Percentiles rank a stretch among this genome's conserved stretches.
Evolutionary conservation across 2,797 vertebrate species (phyloP).

Genomic region (Gorsachius magnificus): DNA sequence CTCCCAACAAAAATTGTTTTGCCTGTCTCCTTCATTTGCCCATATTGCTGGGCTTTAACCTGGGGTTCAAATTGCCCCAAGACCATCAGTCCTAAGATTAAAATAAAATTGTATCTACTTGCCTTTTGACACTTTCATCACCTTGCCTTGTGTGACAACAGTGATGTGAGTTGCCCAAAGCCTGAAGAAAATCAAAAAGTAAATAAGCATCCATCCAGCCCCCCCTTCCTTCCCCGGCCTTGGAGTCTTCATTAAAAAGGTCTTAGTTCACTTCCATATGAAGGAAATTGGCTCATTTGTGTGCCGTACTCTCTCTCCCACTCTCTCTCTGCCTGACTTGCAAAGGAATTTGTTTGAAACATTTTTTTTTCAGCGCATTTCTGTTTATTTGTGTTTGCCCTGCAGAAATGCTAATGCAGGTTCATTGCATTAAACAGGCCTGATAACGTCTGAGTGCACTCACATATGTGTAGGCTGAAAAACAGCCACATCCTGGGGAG

Average conservation of each 20-base stretch:
- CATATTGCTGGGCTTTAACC: neutral
- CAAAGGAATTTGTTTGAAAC: constrained; percentile 74
- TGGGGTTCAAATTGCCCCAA: neutral
- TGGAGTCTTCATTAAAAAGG: constrained; percentile 50
- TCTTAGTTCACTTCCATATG: constrained; percentile 40
- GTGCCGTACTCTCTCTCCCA: constrained; percentile 4
- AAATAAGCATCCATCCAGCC: neutral
- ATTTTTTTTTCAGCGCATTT: constrained; percentile 60
- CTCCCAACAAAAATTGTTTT: neutral
- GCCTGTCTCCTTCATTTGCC: neutral
- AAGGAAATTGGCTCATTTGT: constrained; percentile 50
- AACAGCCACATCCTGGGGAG: neutral
- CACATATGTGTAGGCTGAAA: constrained; percentile 20
- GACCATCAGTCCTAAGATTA: neutral
- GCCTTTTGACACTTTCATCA: neutral
- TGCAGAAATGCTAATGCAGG: constrained; percentile 69
- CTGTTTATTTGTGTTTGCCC: constrained; percentile 82
- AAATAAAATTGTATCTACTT: neutral
- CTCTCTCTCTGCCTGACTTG: constrained; percentile 80
- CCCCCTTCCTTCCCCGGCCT: neutral
- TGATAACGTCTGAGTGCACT: constrained; percentile 58
- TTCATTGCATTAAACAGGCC: constrained; percentile 60
- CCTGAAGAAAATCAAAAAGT: constrained; percentile 22
- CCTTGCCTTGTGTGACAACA: neutral
- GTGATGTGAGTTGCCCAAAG: neutral